Evolutionary conservation across 1,140 invertebrate genomes (phyloP).

Genomic region (Penaeus chinensis): DNA sequence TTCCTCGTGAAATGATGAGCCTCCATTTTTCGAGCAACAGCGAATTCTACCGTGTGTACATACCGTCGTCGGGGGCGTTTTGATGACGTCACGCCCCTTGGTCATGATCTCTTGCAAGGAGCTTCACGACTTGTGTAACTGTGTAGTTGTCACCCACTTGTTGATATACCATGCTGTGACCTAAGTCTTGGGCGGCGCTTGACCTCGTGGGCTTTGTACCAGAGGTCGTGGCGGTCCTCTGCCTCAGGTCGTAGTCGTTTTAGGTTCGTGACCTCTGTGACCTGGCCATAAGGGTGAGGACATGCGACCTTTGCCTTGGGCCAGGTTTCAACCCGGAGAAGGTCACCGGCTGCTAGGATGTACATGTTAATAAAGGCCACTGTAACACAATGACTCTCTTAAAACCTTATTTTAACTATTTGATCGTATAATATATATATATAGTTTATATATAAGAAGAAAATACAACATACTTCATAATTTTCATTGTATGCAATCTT

Average conservation of each 20-base stretch:
- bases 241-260: too few species aligned
- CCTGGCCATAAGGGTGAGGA: too few species aligned
- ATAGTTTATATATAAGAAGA: too few species aligned
- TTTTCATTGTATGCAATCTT: too few species aligned
- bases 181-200: too few species aligned
- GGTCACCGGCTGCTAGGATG: not conserved
- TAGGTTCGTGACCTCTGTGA: too few species aligned
- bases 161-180: not conserved
- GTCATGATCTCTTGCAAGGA: not conserved
- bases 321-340: not conserved
- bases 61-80: not conserved
- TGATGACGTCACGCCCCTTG: not conserved
- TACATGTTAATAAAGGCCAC: constrained; percentile 30
- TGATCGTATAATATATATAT: not conserved
- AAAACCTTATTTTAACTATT: not conserved
- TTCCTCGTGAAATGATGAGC: constrained; percentile 18
- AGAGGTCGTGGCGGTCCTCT: too few species aligned
- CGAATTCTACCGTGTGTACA: not conserved
- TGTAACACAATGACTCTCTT: not conserved
- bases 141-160: not conserved
- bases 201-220: too few species aligned
- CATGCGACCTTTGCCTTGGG: not conserved
- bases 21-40: constrained; percentile 16
- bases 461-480: too few species aligned
- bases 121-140: constrained; percentile 4